Evolutionary conservation across 2,797 vertebrate species (phyloP).

Genomic region (Falco peregrinus): DNA sequence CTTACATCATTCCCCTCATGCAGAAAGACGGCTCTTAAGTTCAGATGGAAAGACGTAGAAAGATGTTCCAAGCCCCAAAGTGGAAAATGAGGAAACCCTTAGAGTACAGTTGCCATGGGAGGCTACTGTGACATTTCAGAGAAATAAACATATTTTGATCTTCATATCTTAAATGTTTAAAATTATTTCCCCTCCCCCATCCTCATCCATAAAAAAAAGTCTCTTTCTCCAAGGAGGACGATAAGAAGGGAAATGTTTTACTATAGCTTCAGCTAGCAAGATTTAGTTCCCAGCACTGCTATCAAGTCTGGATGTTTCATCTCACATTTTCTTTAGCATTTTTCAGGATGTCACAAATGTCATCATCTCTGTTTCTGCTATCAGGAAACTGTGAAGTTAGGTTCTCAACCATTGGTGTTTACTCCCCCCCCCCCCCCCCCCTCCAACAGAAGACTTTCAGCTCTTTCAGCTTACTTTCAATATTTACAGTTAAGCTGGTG

Average conservation of each 20-base stretch:
- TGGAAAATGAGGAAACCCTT: background rate
- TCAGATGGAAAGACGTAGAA: background rate
- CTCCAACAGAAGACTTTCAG: background rate
- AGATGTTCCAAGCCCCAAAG: background rate
- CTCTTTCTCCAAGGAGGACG: background rate
- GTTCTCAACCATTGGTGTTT: background rate
- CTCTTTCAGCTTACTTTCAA: constrained; percentile 27
- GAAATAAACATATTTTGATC: background rate
- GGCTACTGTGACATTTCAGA: background rate
- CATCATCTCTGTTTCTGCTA: background rate
- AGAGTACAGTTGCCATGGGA: background rate
- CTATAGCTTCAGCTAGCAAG: background rate
- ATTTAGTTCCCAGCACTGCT: background rate
- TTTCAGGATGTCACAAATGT: background rate
- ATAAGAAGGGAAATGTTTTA: background rate
- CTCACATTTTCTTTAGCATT: background rate
- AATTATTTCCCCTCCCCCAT: background rate
- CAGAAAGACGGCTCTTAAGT: background rate
- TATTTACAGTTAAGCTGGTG: constrained; percentile 22
- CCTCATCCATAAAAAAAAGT: background rate
- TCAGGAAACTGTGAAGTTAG: background rate
- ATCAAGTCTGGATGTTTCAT: background rate
- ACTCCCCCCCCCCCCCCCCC: background rate
- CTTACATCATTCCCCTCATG: background rate
- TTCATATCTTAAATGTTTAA: background rate